These are phyloP conservation scores for Carterocephalus palaemon DNA, from an alignment of 2,888 invertebrate genomes.

Conservation along the genomic window DNA sequence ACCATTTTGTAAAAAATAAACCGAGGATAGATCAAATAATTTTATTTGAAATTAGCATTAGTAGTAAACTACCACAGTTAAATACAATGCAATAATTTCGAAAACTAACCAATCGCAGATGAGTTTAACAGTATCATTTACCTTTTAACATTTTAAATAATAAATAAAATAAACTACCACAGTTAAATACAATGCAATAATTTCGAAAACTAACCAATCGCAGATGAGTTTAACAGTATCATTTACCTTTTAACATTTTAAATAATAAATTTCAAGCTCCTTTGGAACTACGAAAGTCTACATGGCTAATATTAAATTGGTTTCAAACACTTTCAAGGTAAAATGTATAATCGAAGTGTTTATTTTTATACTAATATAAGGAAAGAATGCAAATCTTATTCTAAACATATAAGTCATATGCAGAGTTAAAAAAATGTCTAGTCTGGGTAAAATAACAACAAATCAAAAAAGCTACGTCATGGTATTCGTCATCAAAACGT, in stretches of 20 bases:
- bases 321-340: conserved; percentile 32
- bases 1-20: conserved; percentile 4
- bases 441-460: conserved; percentile 27
- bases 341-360: conserved; percentile 34
- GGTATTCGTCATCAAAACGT: conserved; percentile 7
- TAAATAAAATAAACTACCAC: conserved; percentile 35
- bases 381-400: conserved; percentile 27
- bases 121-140: conserved; percentile 33
- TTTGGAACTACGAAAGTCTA: conserved; percentile 28
- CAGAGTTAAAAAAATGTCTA: conserved; percentile 26
- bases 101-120: conserved; percentile 34
- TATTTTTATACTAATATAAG: conserved; percentile 22
- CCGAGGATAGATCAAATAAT: background rate
- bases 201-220: conserved; percentile 34
- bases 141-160: conserved; percentile 28
- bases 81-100: conserved; percentile 39
- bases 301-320: conserved; percentile 28
- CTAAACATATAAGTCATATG: conserved; percentile 32
- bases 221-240: conserved; percentile 33
- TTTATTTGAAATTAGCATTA: conserved; percentile 14
- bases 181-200: conserved; percentile 39
- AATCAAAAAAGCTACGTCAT: conserved; percentile 23
- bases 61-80: conserved; percentile 29
- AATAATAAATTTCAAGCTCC: conserved; percentile 28
- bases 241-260: conserved; percentile 29